phyloP scores from a whole-genome alignment of 2,888 invertebrate species.

The Drymonia ruficornis region DNA sequence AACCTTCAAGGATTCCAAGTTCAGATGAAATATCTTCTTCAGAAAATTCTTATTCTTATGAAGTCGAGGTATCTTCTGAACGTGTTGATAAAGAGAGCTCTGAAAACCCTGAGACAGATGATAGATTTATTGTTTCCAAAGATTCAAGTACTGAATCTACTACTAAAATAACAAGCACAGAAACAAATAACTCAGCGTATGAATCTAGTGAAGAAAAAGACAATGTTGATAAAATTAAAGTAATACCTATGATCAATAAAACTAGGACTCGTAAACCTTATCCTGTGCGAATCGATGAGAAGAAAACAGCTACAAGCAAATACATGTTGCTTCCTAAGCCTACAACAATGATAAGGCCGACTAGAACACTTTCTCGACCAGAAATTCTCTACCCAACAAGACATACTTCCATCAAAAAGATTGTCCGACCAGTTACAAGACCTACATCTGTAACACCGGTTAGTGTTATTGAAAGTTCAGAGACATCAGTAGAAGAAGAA shows the following conservation, averaged over 20 bases:
- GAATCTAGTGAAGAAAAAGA: slow-evolving; percentile 60
- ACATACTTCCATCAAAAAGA: slow-evolving; percentile 60
- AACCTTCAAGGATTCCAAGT: slow-evolving; percentile 48
- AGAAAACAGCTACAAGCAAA: slow-evolving; percentile 57
- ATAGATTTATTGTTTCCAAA: slow-evolving; percentile 41
- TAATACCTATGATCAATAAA: slow-evolving; percentile 56
- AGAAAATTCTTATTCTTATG: slow-evolving; percentile 61
- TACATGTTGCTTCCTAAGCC: slow-evolving; percentile 60
- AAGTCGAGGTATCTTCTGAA: slow-evolving; percentile 62
- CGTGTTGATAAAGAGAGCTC: slow-evolving; percentile 43
- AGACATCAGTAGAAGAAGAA: slow-evolving; percentile 66
- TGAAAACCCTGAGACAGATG: slow-evolving; percentile 48
- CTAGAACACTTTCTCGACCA: slow-evolving; percentile 61
- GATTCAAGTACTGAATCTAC: slow-evolving; percentile 46
- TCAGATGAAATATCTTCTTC: slow-evolving; percentile 44
- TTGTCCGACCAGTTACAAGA: slow-evolving; percentile 59
- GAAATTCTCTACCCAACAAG: slow-evolving; percentile 68
- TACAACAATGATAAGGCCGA: slow-evolving; percentile 60
- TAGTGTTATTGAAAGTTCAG: slow-evolving; percentile 74
- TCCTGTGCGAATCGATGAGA: slow-evolving; percentile 62
- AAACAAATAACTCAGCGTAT: slow-evolving; percentile 43
- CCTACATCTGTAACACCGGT: slow-evolving; percentile 46
- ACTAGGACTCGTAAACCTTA: slow-evolving; percentile 75
- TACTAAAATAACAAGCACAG: slow-evolving; percentile 39
- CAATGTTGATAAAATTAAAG: slow-evolving; percentile 60